Conservation (phyloP, 2,113 vertebrate species). For the Archilochus colubris region DNA sequence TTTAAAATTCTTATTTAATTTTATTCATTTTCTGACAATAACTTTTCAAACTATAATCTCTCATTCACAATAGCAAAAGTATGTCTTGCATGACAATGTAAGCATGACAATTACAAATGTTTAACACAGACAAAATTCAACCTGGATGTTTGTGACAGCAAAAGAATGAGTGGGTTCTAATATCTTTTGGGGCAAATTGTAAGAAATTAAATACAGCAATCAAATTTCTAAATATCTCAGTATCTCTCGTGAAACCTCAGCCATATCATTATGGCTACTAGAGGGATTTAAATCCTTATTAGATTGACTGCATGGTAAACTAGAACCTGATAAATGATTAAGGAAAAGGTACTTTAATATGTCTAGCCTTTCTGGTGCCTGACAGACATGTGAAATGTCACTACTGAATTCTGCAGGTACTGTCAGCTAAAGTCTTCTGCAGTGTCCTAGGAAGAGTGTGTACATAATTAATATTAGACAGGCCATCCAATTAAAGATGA, state of each 20-base stretch:
- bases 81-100: background rate
- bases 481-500: constrained; percentile 6
- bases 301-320: background rate
- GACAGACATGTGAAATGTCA: constrained; percentile 6
- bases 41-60: background rate
- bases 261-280: background rate
- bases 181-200: background rate
- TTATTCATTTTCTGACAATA: background rate
- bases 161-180: background rate
- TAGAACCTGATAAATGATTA: background rate
- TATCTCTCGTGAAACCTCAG: background rate
- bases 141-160: background rate
- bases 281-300: background rate
- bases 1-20: background rate
- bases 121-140: background rate
- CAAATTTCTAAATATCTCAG: background rate
- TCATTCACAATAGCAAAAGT: background rate
- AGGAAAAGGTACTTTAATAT: constrained; percentile 5
- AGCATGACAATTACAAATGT: background rate
- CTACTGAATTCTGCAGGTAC: background rate
- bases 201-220: background rate
- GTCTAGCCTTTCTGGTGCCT: background rate
- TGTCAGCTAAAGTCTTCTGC: background rate
- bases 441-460: background rate
- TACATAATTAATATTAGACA: background rate